Base-by-base conservation (phyloP, 2,797 vertebrate species). In the Gallinago solitaria region DNA sequence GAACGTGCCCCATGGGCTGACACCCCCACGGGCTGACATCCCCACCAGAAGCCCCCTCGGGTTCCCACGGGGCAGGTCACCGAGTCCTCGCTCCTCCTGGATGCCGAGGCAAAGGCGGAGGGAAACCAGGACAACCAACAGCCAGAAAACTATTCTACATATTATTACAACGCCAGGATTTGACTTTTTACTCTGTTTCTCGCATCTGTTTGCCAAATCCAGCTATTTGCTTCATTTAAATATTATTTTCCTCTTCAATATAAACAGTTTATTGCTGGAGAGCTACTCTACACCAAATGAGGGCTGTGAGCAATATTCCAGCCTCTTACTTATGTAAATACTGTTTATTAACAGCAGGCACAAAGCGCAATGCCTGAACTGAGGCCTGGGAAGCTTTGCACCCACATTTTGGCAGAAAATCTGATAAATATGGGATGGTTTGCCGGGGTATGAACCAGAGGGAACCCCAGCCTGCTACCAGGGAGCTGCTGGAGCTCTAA, bases 321-420 rank as follows among this genome's bases (percentile, higher is more conserved):
- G 25, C 89, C 93, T 96, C 93, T 96, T 37, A 94, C 92, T 85
- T 92, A 93, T 87, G 92, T 83, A 93, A 96, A 94, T 95, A 73
- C 6, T 2, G 6, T 83, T 92, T 91, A 87, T 83, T 91, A 89
- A 71, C 4, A 11, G 69, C 65, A 93, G 61, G 63, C 63, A 84
- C 53, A 32, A 83, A 92, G 50, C 8, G 45, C 16, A 2, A 28
- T 15, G 83, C 59, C 65, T 89, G 76, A 67, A 74, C 21, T 0
- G 5, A 78, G 54, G 69, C 68, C 64, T 50, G 54, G 0, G 2
- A 86, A 87, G 68, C 64, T 91, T 35, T 61, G 47, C 57, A 78
- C 65, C 16, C 50, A 28, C 14, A 7, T 24, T 87, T 37, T 30
- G 73, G 54, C 57, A 91, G 79, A 93, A 95, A 89, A 83, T 19